A percentile compares a stretch with the other conserved stretches of the same genome.
Conservation (phyloP, 1,140 invertebrate genomes). For the Plectrocnemia conspersa region DNA sequence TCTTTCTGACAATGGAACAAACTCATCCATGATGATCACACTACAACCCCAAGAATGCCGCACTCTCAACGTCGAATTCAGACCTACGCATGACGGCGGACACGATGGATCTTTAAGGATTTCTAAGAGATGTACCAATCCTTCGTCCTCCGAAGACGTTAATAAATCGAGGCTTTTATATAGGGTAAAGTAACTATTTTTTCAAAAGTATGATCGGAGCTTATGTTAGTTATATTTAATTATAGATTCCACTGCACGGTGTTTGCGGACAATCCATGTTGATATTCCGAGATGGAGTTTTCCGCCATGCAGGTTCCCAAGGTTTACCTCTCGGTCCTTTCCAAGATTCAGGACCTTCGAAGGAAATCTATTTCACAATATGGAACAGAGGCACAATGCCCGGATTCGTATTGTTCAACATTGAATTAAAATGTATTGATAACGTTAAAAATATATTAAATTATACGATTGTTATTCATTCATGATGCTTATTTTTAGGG, state of each 20-base stretch:
- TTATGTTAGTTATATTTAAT: slow-evolving; percentile 7
- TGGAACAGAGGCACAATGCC: slow-evolving; percentile 28
- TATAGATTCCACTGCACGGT: slow-evolving; percentile 29
- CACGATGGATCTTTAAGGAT: slow-evolving; percentile 22
- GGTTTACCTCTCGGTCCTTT: slow-evolving; percentile 29
- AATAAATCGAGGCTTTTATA: slow-evolving; percentile 16
- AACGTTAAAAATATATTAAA: background rate
- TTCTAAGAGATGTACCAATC: slow-evolving; percentile 2
- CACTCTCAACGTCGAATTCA: slow-evolving; percentile 22
- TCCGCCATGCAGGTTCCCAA: slow-evolving; percentile 25
- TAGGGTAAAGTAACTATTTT: slow-evolving; percentile 14
- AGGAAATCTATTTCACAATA: slow-evolving; percentile 32
- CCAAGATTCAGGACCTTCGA: slow-evolving; percentile 15
- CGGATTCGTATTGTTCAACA: slow-evolving; percentile 27
- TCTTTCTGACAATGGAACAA: slow-evolving; percentile 11
- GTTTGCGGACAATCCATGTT: slow-evolving; percentile 22
- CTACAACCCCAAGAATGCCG: slow-evolving; percentile 33
- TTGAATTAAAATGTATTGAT: slow-evolving; percentile 30
- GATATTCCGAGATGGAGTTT: slow-evolving; percentile 30
- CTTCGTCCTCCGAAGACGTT: slow-evolving; percentile 1
- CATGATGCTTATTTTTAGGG: slow-evolving; percentile 18
- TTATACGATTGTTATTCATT: background rate
- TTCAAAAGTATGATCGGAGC: no score
- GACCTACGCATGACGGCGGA: slow-evolving; percentile 15
- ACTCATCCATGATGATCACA: slow-evolving; percentile 20